Base-by-base conservation (phyloP, 2,888 invertebrate species). In the Eupeodes latifasciatus region DNA sequence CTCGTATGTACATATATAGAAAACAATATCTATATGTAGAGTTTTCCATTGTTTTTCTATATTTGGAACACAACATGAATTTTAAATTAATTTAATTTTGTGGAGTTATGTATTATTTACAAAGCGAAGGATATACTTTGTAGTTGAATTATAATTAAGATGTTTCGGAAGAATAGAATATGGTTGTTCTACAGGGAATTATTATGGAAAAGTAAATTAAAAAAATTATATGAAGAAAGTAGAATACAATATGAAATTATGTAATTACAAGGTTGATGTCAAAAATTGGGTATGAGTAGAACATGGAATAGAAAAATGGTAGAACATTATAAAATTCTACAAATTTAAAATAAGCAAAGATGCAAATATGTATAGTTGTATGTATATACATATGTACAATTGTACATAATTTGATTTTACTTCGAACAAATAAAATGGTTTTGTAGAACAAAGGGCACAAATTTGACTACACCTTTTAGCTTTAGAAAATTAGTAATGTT, bases 11-110 rank as follows among this genome's bases (percentile, higher is more conserved):
- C 1, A 19, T 19, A 1, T 19, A 19, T 19, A 19, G 0, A 11
- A 14, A 5, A 5, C 5, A 14, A 16, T 16, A 51, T 16, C 34
- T 34, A 19, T 55, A 12, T 53, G 3, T 51, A 72, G 19, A 27
- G 27, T 27, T 36, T 78, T 66, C 64, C 76, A 85, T 85, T 85
- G 80, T 85, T 85, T 40, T 79, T 69, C 40, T 62, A 62, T 76
- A 85, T 85, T 80, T 75, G 75, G 80, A 14, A 49, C 84, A 75
- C 9, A 16, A 47, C 55, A 19, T 66, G 67, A 79, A 75, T 67
- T n/a, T 16, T 16, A 53, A 74, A 74, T 49, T 74, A 79, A 47
- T 74, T 59, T 67, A 57, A 12, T 6, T 49, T 11, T 59, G 67
- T 40, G 44, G 27, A 36, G 27, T 27, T 27, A 49, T 10, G 11